phyloP scores from a whole-genome alignment of 1,140 invertebrate species.

The Drosophila kurseongensis region DNA sequence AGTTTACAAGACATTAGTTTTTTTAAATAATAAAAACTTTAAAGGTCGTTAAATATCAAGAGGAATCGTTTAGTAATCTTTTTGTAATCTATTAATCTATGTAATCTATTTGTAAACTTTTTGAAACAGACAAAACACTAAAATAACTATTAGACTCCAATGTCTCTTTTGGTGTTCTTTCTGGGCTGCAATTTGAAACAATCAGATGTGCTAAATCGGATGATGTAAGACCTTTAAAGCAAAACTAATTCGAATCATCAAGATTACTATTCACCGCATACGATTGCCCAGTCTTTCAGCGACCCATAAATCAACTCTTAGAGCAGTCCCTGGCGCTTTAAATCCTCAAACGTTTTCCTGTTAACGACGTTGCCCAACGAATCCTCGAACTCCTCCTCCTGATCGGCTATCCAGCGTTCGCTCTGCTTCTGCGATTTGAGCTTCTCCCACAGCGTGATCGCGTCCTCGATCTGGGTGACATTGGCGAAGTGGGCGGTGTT shows the following conservation, averaged over 20 bases:
- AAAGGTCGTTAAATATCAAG: not conserved
- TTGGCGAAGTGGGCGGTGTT: slow-evolving; percentile 99
- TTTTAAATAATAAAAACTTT: slow-evolving; percentile 8
- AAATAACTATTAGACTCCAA: no score
- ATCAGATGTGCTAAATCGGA: no score
- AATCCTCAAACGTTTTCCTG: slow-evolving; percentile 98
- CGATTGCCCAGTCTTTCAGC: not conserved
- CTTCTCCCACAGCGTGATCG: slow-evolving; percentile 98
- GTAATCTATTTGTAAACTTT: not conserved
- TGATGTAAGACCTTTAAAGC: no score
- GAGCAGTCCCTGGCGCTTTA: slow-evolving; percentile 98
- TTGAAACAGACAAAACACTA: not conserved
- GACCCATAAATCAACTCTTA: slow-evolving; percentile 85
- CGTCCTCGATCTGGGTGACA: slow-evolving; percentile 99
- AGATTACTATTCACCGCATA: not conserved
- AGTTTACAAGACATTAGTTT: slow-evolving; percentile 24
- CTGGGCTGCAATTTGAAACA: no score
- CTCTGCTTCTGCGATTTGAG: slow-evolving; percentile 97
- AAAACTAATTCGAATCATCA: not conserved
- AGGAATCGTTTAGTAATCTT: slow-evolving; percentile 10
- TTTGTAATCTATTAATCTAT: no score
- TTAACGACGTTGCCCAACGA: slow-evolving; percentile 99
- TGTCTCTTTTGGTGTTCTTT: no score
- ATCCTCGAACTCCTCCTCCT: slow-evolving; percentile 99
- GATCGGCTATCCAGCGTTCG: slow-evolving; percentile 98